Evolutionary conservation across 2,797 vertebrate species (phyloP).

Genomic region (Pelobates cultripes): DNA sequence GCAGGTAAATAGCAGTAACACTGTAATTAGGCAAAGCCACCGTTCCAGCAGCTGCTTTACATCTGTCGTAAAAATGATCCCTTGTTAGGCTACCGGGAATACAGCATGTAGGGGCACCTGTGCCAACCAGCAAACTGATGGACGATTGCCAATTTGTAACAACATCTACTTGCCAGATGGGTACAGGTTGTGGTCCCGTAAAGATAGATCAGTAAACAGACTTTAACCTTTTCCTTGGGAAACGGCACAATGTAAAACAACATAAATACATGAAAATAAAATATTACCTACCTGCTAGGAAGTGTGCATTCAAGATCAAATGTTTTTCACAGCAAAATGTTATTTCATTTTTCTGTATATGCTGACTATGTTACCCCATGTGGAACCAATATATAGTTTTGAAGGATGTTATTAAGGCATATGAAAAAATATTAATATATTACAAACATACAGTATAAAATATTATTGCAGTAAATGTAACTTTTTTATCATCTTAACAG

Average conservation of each 20-base stretch:
- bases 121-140: constrained; percentile 46
- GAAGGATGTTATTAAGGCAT: too few relatives aligned
- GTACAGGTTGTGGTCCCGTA: constrained; percentile 9
- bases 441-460: too few relatives aligned
- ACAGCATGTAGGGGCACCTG: constrained; percentile 20
- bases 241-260: too few relatives aligned
- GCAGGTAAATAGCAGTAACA: constrained; percentile 28
- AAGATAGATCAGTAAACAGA: constrained; percentile 29
- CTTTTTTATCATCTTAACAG: too few relatives aligned
- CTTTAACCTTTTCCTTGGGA: constrained; percentile 19
- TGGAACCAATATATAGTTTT: background rate
- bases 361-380: background rate
- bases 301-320: background rate
- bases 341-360: background rate
- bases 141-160: constrained; percentile 32
- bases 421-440: too few relatives aligned
- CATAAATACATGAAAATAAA: too few relatives aligned
- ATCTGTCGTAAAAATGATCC: constrained; percentile 46
- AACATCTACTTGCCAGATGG: constrained; percentile 37
- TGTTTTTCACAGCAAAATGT: background rate
- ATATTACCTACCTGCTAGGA: too few relatives aligned
- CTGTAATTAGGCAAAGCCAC: constrained; percentile 36
- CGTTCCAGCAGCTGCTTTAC: constrained; percentile 37
- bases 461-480: too few relatives aligned
- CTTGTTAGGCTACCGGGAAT: constrained; percentile 44